A percentile compares a stretch with the other conserved stretches of the same genome.
phyloP scores from a whole-genome alignment of 2,113 vertebrate species.

The Ariopsis seemanni region DNA sequence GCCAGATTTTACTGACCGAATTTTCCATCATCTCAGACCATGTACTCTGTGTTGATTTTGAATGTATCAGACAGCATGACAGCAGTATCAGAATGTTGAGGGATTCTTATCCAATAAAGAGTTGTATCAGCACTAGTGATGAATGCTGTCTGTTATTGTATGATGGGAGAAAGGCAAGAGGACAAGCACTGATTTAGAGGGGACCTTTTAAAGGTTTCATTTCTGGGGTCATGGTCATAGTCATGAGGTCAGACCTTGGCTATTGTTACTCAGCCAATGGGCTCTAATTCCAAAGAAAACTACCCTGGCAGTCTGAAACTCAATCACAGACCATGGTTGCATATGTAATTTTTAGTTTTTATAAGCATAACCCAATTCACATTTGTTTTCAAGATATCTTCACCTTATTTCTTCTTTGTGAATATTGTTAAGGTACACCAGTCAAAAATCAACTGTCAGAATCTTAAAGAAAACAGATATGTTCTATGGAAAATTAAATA shows the following conservation, averaged over 20 bases:
- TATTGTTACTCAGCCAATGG: not conserved
- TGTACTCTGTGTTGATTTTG: not conserved
- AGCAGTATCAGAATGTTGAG: not conserved
- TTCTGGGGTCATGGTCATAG: not conserved
- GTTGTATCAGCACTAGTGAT: not conserved
- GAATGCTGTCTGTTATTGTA: not conserved
- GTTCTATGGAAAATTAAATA: not conserved
- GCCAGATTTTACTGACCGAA: not conserved
- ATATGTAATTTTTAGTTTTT: not conserved
- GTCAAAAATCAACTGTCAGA: not conserved
- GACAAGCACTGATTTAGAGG: not conserved
- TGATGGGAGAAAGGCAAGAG: not conserved
- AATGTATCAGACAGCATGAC: not conserved
- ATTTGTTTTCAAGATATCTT: not conserved
- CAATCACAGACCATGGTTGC: not conserved
- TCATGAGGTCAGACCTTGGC: not conserved
- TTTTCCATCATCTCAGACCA: not conserved
- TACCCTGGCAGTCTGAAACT: not conserved
- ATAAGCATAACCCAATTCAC: not conserved
- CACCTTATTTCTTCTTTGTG: not conserved
- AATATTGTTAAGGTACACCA: not conserved
- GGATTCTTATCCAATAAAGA: not conserved
- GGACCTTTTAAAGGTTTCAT: not conserved
- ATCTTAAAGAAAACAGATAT: not conserved
- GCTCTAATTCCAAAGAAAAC: not conserved